Evolutionary conservation across 2,113 vertebrate species (phyloP), one percentile per base, ranked within the genome.

Genomic region (Apistogramma diplotaenia): DNA sequence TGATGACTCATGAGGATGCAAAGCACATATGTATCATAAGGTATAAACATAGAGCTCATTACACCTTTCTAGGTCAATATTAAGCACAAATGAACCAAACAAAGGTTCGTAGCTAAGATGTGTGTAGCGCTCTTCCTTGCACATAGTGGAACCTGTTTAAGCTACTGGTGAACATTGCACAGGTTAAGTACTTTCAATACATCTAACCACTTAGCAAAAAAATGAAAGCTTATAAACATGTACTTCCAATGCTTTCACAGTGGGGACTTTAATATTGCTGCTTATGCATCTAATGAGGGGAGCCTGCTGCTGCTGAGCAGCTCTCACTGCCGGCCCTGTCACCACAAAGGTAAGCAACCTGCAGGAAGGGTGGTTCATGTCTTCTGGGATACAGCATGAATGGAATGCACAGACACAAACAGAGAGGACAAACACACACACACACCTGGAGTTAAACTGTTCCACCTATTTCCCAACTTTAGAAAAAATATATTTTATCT

Each of bases 221-320:
- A 51, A 70, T 70, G 49, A 76, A 58, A 43, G 43, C 54, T 67
- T 27, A 65, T 74, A 51, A 71, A 57, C 43, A 29, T 79, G 51
- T 67, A 74, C 51, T 81, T 61, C 35, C 62, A 85, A 82, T 25
- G 78, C 57, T 78, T 76, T 81, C 67, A 80, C 29, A 87, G 82
- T 53, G 59, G 49, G 31, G 10, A 60, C 33, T 79, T 51, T 74
- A 58, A 73, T 82, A 79, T 55, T 57, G 27, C 78, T 81, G 11
- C 74, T 58, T 54, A 81, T 85, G 70, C n/a, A 43, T 77, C 59
- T 87, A 89, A 86, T 86, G 79, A 91, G 90, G 54, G 43, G 21
- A 70, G 75, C 19, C 62, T 78, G 79, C 85, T 83, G 79, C 85
- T 83, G 83, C 54, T 55, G 76, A 65, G 82, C 51, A 31, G 81